A percentile compares a stretch with the other conserved stretches of the same genome.
Evolutionary conservation across 2,888 invertebrate genomes (phyloP).

Genomic region (Gandaritis pyraliata): DNA sequence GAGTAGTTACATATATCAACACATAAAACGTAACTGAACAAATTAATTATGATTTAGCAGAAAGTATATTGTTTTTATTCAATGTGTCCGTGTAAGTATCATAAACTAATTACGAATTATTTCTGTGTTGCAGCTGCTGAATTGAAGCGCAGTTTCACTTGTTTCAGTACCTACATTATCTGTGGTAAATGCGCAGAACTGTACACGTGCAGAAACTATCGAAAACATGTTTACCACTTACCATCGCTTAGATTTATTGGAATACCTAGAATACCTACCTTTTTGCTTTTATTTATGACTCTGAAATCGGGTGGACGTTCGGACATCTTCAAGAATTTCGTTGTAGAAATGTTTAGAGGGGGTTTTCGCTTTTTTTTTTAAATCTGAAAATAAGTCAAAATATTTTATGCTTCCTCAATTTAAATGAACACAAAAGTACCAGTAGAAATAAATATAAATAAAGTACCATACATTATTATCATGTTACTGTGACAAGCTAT

Average conservation of each 20-base stretch:
- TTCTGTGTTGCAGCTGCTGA: slow-evolving; percentile 26
- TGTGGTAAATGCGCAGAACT: slow-evolving; percentile 27
- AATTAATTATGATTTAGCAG: no score
- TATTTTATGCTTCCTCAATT: no score
- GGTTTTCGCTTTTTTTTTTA: no score
- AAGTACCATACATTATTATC: no score
- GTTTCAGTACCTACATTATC: slow-evolving; percentile 24
- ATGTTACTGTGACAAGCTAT: no score
- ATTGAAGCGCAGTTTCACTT: slow-evolving; percentile 25
- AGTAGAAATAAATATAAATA: no score
- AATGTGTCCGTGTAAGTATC: slow-evolving; percentile 3
- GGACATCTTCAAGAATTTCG: no score
- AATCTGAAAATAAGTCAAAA: no score
- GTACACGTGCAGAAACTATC: slow-evolving; percentile 29
- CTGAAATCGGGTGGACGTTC: background rate
- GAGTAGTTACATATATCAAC: no score
- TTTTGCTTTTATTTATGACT: slow-evolving; percentile 7
- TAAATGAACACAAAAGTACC: no score
- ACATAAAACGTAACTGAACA: no score
- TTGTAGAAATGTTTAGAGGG: no score
- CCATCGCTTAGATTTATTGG: slow-evolving; percentile 22
- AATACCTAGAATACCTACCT: slow-evolving; percentile 12
- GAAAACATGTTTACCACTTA: slow-evolving; percentile 32
- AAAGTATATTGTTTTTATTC: background rate
- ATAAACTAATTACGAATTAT: slow-evolving; percentile 25